Percentiles rank a stretch among this genome's conserved stretches.
phyloP scores from a whole-genome alignment of 1,140 invertebrate species.

The Rhagoletis zephyria region DNA sequence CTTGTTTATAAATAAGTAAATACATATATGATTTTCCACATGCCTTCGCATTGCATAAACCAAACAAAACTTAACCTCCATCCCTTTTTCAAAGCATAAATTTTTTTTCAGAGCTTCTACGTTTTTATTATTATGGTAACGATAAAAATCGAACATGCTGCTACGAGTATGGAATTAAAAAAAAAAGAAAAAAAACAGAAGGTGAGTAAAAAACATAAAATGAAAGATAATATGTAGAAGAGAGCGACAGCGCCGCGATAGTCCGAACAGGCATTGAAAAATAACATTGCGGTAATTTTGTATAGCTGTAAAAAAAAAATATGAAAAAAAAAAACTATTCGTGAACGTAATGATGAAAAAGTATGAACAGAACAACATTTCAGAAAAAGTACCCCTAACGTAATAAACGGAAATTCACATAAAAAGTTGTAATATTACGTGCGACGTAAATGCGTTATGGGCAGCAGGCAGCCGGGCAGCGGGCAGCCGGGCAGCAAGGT shows the following conservation, averaged over 20 bases:
- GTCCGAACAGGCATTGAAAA: constrained; percentile 4
- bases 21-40: too few species aligned
- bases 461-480: not conserved
- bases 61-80: too few species aligned
- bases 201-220: constrained; percentile 25
- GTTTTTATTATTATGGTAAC: constrained; percentile 11
- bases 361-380: constrained; percentile 42
- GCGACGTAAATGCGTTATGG: not conserved
- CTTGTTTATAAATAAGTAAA: too few species aligned
- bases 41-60: too few species aligned
- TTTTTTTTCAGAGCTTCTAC: not conserved
- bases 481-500: not conserved
- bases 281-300: constrained; percentile 51
- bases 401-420: constrained; percentile 50
- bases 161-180: not conserved
- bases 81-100: not conserved
- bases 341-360: constrained; percentile 35
- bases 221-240: not conserved
- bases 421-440: constrained; percentile 24
- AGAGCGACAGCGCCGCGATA: not conserved
- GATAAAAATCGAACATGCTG: constrained; percentile 32
- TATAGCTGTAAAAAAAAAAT: not conserved
- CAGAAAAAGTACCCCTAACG: constrained; percentile 50
- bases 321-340: not conserved
- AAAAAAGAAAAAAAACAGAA: not conserved